Conservation (phyloP, 2,888 invertebrate species). For the Diarsia mendica region DNA sequence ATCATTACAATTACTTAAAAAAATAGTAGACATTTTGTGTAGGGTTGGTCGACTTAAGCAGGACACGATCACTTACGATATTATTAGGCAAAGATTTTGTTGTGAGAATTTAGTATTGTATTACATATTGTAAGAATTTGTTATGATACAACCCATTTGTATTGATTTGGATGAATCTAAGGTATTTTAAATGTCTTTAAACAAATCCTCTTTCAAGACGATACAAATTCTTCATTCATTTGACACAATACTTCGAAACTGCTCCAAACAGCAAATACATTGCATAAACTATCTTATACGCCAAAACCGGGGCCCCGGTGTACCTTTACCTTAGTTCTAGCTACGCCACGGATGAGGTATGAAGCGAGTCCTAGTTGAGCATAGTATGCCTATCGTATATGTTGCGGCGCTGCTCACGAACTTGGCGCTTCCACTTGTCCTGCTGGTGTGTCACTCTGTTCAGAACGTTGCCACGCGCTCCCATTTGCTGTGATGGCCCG, state of each 20-base stretch:
- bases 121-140: not conserved
- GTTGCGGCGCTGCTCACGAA: conserved; percentile 98
- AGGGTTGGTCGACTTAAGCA: not conserved
- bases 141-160: not conserved
- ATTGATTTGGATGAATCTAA: not conserved
- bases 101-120: too few relatives aligned
- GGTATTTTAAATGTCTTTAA: not conserved
- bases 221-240: not conserved
- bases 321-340: conserved; percentile 15
- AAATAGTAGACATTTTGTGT: not conserved
- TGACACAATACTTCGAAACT: not conserved
- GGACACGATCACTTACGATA: not conserved
- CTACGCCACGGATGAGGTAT: conserved; percentile 39
- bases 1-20: not conserved
- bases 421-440: conserved; percentile 99
- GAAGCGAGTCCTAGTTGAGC: conserved; percentile 93
- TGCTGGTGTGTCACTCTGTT: conserved; percentile 99
- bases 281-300: not conserved
- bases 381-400: conserved; percentile 99
- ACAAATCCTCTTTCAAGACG: not conserved
- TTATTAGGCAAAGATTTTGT: not conserved
- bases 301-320: conserved; percentile 27
- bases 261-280: not conserved
- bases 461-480: conserved; percentile 95
- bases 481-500: conserved; percentile 94